Evolutionary conservation across 1,140 invertebrate genomes (phyloP), one percentile per base, ranked within the genome.

Genomic region (Lycorma delicatula): DNA sequence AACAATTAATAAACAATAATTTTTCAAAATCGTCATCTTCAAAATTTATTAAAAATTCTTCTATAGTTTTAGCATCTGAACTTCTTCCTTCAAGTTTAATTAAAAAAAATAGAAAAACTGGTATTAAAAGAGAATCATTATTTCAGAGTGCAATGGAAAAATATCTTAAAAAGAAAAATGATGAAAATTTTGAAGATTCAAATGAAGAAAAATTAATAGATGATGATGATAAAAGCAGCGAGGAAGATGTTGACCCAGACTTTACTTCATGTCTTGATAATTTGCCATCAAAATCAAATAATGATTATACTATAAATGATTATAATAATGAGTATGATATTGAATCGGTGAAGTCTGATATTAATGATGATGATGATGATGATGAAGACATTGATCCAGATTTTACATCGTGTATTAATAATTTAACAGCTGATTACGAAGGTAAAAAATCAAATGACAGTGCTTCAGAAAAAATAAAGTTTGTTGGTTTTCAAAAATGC

Each of bases 401-500:
- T 20, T 51, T 26, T 25, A 23, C 49, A 31, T 3, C 16, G 11
- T 18, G 50, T 23, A 16, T 48, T 27, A 25, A 51, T 22, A 54
- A 22, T 4, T 59, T 67, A 38, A 48, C 66, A 66, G 41, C 41
- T n/a, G 13, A 13, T 3, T 18, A 38, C 36, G 13, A 13, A 18
- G 7, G 20, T n/a, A 38, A 38, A n/a, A 38, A 38, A 20, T 16
- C 2, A 16, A 16, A 6, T 44, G 41, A 44, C 41, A 44, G 41
- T 5, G 16, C 23, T 18, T 2, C 18, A 7, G 20, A 38, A n/a
- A 38, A 18, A 13, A 18, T 3, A 38, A 18, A 38, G 20, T 38
- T 18, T 38, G 36, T n/a, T 38, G 36, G 36, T 38, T 38, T 38
- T 38, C 36, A 38, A 38, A 38, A 38, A 38, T 38, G 13, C 13